phyloP scores from a whole-genome alignment of 1,140 invertebrate species.

The Macrobrachium rosenbergii region DNA sequence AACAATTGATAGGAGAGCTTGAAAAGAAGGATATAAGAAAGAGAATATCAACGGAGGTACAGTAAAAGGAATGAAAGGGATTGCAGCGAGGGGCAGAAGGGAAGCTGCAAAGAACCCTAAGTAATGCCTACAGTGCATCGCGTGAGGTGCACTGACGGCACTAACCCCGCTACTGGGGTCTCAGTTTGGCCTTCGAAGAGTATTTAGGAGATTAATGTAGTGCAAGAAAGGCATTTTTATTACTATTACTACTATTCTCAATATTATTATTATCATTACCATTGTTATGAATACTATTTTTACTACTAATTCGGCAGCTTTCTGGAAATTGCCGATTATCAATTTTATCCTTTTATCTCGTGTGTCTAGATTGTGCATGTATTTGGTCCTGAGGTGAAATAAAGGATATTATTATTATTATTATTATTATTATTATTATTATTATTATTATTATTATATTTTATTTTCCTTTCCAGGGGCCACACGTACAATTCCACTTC shows the following conservation, averaged over 20 bases:
- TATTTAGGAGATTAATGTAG: neutral
- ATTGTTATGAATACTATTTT: constrained; percentile 6
- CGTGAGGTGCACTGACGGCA: too few relatives aligned
- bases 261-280: neutral
- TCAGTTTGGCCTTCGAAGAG: neutral
- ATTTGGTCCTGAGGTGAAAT: too few relatives aligned
- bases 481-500: too few relatives aligned
- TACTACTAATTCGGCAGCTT: neutral
- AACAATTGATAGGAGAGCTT: neutral
- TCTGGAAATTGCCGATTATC: neutral
- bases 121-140: too few relatives aligned
- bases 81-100: neutral
- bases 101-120: too few relatives aligned
- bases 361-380: too few relatives aligned
- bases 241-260: neutral
- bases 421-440: too few relatives aligned
- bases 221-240: neutral
- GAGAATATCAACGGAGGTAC: neutral
- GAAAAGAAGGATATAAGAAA: neutral
- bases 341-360: neutral
- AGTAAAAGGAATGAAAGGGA: neutral
- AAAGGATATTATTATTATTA: too few relatives aligned
- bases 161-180: too few relatives aligned
- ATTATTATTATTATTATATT: too few relatives aligned
- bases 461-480: too few relatives aligned